Base-by-base conservation (phyloP, 64 coral and sea anemone species). In the Astreopora myriophthalma region DNA sequence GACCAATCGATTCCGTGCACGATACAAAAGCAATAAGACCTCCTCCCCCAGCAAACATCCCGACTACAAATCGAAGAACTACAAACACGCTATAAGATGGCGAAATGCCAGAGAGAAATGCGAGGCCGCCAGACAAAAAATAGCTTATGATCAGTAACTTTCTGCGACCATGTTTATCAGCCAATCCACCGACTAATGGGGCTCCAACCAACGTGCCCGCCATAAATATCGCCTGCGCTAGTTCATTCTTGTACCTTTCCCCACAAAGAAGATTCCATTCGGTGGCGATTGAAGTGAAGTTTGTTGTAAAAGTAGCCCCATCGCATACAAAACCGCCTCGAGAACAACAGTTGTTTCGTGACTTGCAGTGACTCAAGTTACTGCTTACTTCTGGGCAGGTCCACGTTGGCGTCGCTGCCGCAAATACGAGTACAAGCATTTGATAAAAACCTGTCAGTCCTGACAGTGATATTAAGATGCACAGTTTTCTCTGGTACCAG, bases 241-340 rank as follows among this genome's bases (percentile, higher is more conserved):
- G 72, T 80, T 98, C 92, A 66, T 88, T 91, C 81, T 98, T 98
- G 52, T 98, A 98, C 5, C 92, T 80, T 66, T 92, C 38, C 10
- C 78, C 89, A 81, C 96, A 98, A 46, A 98, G 76, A 31, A 98
- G 73, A 61, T 92, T 84, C 96, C 96, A 98, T 80, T 98, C 94
- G 19, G 94, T 96, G 3, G 75, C 90, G 51, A 96, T 96, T 66
- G 89, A 92, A 16, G 86, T 89, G 22, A 81, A 89, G 8, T 92
- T 87, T 57, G 94, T 89, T 28, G 34, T 85, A 19, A 89, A 96
- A 37, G 75, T 22, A 52, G 94, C 66, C 37, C 81, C 66, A 10
- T 70, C 37, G 65, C 94, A 96, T 23, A 88, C 31, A 48, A 25
- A 69, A 70, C 94, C 90, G 55, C 89, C 62, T 37, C 25, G 30